Evolutionary conservation across 2,888 invertebrate species (phyloP), one percentile per base, ranked within the genome.

Genomic region (Oscheius sp.): DNA sequence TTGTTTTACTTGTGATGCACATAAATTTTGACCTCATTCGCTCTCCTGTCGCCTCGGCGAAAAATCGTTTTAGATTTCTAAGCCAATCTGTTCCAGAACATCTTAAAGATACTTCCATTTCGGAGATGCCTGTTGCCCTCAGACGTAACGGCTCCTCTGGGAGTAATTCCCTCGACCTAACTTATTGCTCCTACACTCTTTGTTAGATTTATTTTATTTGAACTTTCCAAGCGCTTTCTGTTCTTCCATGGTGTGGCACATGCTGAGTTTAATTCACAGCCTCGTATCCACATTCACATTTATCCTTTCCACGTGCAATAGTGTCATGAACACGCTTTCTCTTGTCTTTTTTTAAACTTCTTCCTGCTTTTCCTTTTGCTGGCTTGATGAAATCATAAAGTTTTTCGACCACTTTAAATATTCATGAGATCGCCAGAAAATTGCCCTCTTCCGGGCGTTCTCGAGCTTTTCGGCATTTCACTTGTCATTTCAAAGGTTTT

Each of bases 1-100:
- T 63, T 63, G 63, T 63, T 63, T 63, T 63, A 63, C 63, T 48
- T 63, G 63, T 63, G 63, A 47, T 63, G 47, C 63, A 63, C 48
- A 63, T 63, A 63, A 63, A 63, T 50, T 48, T 42, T 63, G 63
- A 63, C 13, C 47, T 63, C 63, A 32, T 37, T 7, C 42, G 42
- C 42, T 42, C 42, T 35, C 37, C 2, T 60, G 37, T 60, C 60
- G 60, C 60, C 32, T 29, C 21, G n/a, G 29, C 29, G 47, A 63
- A 63, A 48, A 63, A 48, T 63, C 32, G 35, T 7, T 60, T 21
- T 37, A 2, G n/a, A 7, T 60, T 42, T 42, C 42, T 7, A 63
- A 50, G 7, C 47, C 48, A 5, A 48, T 48, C 47, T 48, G 29
- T 63, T 50, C 63, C 21, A 11, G 21, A 48, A n/a, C 21, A 29